Percentiles rank a stretch among this genome's conserved stretches.
These are phyloP conservation scores for Beris chalybata DNA, from an alignment of 2,888 invertebrate species.

Conservation along the genomic window DNA sequence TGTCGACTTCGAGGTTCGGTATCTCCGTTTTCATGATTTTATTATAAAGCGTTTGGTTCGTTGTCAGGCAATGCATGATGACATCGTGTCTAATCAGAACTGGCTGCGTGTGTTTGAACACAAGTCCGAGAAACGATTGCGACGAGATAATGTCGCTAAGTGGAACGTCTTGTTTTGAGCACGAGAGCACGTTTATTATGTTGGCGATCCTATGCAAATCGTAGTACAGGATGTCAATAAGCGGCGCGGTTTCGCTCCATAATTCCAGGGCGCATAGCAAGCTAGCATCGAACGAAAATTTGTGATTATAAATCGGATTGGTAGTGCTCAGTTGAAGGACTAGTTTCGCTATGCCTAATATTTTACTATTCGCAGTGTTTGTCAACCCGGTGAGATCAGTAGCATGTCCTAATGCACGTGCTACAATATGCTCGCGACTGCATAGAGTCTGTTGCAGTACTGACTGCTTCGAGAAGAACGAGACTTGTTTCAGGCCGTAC, in stretches of 20 bases:
- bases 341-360: conserved; percentile 20
- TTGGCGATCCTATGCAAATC: conserved; percentile 24
- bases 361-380: conserved; percentile 5
- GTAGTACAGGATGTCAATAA: conserved; percentile 24
- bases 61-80: conserved; percentile 45
- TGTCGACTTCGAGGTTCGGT: conserved; percentile 47
- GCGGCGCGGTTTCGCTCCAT: not conserved
- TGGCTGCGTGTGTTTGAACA: conserved; percentile 39
- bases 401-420: not conserved
- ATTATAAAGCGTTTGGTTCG: conserved; percentile 42
- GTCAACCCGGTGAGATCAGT: not conserved
- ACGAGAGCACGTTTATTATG: conserved; percentile 23
- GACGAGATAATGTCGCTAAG: conserved; percentile 12
- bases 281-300: not conserved
- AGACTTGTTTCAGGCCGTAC: not conserved
- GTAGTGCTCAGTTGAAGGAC: conserved; percentile 17
- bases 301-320: conserved; percentile 11
- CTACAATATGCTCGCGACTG: conserved; percentile 23
- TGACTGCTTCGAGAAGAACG: conserved; percentile 16
- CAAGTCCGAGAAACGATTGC: conserved; percentile 14
- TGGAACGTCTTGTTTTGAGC: conserved; percentile 12
- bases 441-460: conserved; percentile 19
- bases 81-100: conserved; percentile 45
- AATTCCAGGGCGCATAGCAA: not conserved
- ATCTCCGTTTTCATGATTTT: conserved; percentile 38